Conservation (phyloP, 2,888 invertebrate species). For the Coecobrya sp. region DNA sequence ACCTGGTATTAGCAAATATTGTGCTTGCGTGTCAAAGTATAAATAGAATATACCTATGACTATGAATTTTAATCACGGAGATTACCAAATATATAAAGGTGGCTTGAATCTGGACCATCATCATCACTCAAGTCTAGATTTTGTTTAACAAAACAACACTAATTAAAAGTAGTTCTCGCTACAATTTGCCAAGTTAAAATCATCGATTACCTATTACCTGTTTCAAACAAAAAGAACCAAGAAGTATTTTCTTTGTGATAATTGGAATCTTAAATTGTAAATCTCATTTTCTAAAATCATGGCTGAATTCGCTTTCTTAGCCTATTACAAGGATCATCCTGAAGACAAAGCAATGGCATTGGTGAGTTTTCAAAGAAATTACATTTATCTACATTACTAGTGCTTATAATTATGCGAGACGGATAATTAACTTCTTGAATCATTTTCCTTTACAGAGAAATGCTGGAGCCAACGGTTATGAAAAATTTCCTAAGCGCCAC, state of each 20-base stretch:
- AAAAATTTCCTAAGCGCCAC: background rate
- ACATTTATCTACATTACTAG: background rate
- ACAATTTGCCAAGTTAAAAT: background rate
- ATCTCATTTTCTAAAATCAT: slow-evolving; percentile 15
- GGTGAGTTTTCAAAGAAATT: background rate
- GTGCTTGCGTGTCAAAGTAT: slow-evolving; percentile 2
- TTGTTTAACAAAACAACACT: background rate
- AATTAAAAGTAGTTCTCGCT: background rate
- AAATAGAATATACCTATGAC: background rate
- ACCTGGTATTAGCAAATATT: background rate
- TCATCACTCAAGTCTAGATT: background rate
- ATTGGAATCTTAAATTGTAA: no score
- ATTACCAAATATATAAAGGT: background rate
- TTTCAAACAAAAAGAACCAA: background rate
- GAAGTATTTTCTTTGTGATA: no score
- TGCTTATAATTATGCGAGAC: background rate
- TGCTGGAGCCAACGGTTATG: background rate
- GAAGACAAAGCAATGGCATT: background rate
- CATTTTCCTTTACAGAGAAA: background rate
- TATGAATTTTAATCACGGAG: slow-evolving; percentile 10
- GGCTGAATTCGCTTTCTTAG: slow-evolving; percentile 62
- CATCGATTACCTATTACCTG: background rate
- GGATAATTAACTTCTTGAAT: no score
- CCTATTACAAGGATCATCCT: slow-evolving; percentile 55
- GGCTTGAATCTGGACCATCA: background rate